Base-by-base conservation (phyloP, 2,888 invertebrate genomes). In the Pammene fasciana region DNA sequence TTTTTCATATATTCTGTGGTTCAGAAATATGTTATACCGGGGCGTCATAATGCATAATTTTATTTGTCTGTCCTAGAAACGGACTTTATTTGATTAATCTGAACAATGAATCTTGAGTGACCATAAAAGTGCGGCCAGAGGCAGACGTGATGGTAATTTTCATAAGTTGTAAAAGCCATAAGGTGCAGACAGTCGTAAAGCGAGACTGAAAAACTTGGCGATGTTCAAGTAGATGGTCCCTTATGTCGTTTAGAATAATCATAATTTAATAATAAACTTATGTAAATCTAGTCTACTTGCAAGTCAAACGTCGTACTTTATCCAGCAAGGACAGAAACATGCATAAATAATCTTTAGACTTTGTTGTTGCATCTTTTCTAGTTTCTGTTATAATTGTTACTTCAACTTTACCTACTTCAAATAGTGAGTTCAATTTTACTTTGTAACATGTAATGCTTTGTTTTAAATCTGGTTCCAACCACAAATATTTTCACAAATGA, bases 31-130 rank as follows among this genome's bases (percentile, higher is more conserved):
- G 59, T 57, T 26, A 57, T 64, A 65, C 43, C 34, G 59, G 41
- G 41, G 56, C 13, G 67, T 65, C 48, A 70, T 70, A 65, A 60
- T 48, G 65, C 65, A 70, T 70, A 65, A 70, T 70, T 60, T 70
- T 70, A 65, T 70, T 60, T 60, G 70, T 70, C 55, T 65, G 68
- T 65, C 70, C 70, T 60, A 70, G 70, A 65, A 70, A 65, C 46
- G 46, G 43, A 70, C 65, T 68, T 68, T 59, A 65, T 52, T 68
- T 68, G 68, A 68, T 68, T 68, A 65, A 68, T 65, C 68, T 68
- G 64, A 57, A 59, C 68, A 46, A 68, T 61, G 64, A 64, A 68
- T 65, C 65, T 68, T 50, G 55, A 59, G 68, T 38, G 64, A 59
- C 52, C 59, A 59, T 68, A 68, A 68, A 68, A 68, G 36, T 16